Base-by-base conservation (phyloP, 1,140 invertebrate species). In the Holcopasites calliopsidis region DNA sequence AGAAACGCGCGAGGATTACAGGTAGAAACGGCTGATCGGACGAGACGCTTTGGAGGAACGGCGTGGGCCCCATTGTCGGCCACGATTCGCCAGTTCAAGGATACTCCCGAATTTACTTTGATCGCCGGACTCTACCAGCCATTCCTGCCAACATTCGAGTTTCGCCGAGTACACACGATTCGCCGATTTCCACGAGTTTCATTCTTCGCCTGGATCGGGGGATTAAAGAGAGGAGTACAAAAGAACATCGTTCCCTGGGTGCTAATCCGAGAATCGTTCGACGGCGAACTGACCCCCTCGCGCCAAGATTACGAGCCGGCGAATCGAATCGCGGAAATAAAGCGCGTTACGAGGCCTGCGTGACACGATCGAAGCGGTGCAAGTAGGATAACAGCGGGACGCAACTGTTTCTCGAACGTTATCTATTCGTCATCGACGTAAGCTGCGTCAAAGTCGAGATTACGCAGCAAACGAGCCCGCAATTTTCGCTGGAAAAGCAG, bases 401-500 rank as follows among this genome's bases (percentile, higher is more conserved):
- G 42, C 47, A 26, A 68, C 42, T 44, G 33, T 62, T 70, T 58
- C 28, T 54, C 47, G 33, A 61, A 49, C 40, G 50, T 76, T 76
- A 70, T 79, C 21, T 66, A 74, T 66, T 60, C 42, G 28, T 71
- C 72, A 68, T 38, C 38, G 52, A 35, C 33, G 50, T 70, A 65
- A 58, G 57, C 47, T 47, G 33, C 42, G 31, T 10, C 42, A 13
- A 16, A 38, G 49, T 33, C 54, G 73, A 62, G 78, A 81, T 82
- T 82, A 60, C 79, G 71, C 31, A 26, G 60, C 26, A 40, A n/a
- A 44, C 52, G 72, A 62, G 18, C 40, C 33, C 55, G 61, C 47
- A 77, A 73, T 78, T 78, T n/a, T 77, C 49, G 62, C 57, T 82
- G 70, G 71, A 79, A 79, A 72, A 57, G 31, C 54, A 70, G 70